These are phyloP conservation scores for Hypotaenidia philippensis DNA, from an alignment of 2,797 vertebrate genomes.

Conservation along the genomic window DNA sequence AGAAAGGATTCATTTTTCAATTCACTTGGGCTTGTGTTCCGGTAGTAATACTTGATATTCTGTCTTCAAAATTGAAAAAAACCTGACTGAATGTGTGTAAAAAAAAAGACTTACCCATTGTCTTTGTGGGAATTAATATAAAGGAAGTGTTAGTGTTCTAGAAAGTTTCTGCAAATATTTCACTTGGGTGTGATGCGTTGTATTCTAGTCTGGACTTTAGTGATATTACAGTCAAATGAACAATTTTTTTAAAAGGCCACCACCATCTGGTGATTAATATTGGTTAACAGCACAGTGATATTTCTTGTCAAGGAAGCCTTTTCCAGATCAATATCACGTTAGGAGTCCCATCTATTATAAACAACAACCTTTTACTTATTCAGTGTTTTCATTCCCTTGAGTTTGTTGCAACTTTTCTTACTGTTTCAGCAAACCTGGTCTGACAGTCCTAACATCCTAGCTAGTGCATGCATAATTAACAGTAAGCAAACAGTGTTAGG, in stretches of 20 bases:
- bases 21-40: background rate
- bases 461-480: conserved; percentile 42
- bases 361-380: conserved; percentile 35
- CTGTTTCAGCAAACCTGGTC: background rate
- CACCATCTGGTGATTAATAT: background rate
- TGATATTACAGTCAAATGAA: background rate
- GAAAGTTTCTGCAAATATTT: background rate
- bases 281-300: background rate
- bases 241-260: conserved; percentile 32
- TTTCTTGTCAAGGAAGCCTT: conserved; percentile 30
- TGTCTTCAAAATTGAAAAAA: background rate
- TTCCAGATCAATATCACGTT: conserved; percentile 41
- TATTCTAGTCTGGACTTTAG: background rate
- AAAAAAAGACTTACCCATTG: background rate
- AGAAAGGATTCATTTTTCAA: background rate
- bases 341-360: conserved; percentile 44
- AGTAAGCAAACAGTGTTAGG: background rate
- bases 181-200: background rate
- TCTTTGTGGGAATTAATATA: background rate
- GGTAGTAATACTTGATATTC: background rate
- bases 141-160: background rate
- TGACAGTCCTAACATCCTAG: conserved; percentile 1
- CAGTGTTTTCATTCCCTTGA: conserved; percentile 18
- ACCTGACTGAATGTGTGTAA: background rate
- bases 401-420: conserved; percentile 48